Base-by-base conservation (phyloP, 2,113 vertebrate genomes). In the Pardalotus punctatus region DNA sequence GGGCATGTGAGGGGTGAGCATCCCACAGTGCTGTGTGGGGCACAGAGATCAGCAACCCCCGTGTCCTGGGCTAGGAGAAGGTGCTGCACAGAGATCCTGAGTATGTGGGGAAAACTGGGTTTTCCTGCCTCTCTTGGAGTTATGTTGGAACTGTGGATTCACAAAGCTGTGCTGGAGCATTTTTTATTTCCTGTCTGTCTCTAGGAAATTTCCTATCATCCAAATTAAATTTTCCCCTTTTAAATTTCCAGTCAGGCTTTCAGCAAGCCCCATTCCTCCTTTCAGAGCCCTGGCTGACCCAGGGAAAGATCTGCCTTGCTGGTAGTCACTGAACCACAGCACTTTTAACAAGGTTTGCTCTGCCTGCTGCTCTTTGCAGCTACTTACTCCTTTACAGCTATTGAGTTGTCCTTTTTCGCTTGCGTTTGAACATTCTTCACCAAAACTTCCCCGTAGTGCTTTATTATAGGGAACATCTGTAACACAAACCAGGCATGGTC, bases 391-490 rank as follows among this genome's bases (percentile, higher is more conserved):
- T 99, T 99, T 25, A 98, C 66, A 12, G 93, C 4, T 9, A 98
- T 18, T 31, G 66, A 10, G 45, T 95, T 94, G 71, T 95, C 78
- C 11, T 93, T 88, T 29, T 97, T 86, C 60, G 51, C 38, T 23
- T 56, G 94, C 47, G 97, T 97, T 21, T 96, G 91, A 73, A 98
- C 83, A 27, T 96, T 97, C 61, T 95, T 91, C 45, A 98, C 69
- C 90, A 99, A 83, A 76, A 38, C n/a, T 33, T 96, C 83, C 43
- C 98, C 98, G 22, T 98, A 98, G 15, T 98, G 96, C 80, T 97
- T 97, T 36, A 98, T 98, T 86, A 99, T 98, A 43, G 91, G 90
- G 93, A 98, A 98, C 98, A 99, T 99, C 98, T 99, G 96, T 81
- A 89, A 93, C 79, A 94, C 76, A 96, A 94, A 89, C 17, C 80